phyloP scores from a whole-genome alignment of 1,140 invertebrate genomes.

The Odontomachus brunneus region DNA sequence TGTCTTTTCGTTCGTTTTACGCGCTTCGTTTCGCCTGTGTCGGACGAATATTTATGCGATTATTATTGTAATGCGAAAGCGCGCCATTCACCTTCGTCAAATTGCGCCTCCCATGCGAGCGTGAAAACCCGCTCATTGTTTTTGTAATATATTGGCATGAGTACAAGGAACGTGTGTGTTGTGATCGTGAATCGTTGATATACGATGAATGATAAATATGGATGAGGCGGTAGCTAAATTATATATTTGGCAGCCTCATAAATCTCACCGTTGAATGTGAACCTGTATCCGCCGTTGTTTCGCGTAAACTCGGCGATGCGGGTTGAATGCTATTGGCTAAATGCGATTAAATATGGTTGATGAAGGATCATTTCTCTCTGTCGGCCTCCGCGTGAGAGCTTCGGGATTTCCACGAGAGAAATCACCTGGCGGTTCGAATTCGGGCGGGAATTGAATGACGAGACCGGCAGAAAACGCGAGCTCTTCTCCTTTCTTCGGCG shows the following conservation, averaged over 20 bases:
- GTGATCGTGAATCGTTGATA: too few relatives aligned
- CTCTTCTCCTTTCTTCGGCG: neutral
- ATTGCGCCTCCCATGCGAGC: neutral
- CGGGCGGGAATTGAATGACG: conserved; percentile 8
- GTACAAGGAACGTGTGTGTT: conserved; percentile 4
- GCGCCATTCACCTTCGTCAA: neutral
- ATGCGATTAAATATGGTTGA: too few relatives aligned
- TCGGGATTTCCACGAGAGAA: too few relatives aligned
- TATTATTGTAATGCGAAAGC: conserved; percentile 11
- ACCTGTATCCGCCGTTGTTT: neutral
- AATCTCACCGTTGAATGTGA: neutral
- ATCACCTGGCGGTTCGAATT: neutral
- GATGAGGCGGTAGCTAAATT: conserved; percentile 5
- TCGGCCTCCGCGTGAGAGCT: too few relatives aligned
- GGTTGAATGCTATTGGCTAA: neutral
- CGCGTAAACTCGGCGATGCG: neutral
- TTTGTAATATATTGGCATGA: conserved; percentile 3
- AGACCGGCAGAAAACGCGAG: neutral
- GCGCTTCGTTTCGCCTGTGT: neutral
- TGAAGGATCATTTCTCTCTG: too few relatives aligned
- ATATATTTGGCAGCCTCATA: conserved; percentile 15
- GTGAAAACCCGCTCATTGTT: conserved; percentile 11
- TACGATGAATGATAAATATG: conserved; percentile 25
- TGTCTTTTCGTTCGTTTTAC: neutral
- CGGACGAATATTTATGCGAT: conserved; percentile 19